Percentiles rank a stretch among this genome's conserved stretches.
Conservation (phyloP, 1,140 invertebrate genomes). For the Cardiocondyla obscurior region DNA sequence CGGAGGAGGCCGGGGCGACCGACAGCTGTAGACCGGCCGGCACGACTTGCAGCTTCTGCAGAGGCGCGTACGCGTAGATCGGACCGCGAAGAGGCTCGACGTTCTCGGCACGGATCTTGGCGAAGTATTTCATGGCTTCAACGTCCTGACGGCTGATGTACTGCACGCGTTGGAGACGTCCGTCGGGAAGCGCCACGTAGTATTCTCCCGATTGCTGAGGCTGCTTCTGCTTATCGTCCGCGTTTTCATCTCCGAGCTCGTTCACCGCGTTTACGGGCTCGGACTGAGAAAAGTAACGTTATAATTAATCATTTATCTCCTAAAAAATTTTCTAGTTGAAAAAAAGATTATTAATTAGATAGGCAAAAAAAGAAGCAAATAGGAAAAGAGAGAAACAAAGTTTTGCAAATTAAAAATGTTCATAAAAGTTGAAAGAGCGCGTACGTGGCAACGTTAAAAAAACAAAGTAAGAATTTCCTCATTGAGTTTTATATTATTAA, state of each 20-base stretch:
- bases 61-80: conserved; percentile 84
- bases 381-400: no score
- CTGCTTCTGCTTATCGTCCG: conserved; percentile 67
- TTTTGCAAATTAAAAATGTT: no score
- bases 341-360: no score
- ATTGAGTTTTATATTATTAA: no score
- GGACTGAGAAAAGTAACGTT: conserved; percentile 66
- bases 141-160: conserved; percentile 83
- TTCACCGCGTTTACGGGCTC: conserved; percentile 77
- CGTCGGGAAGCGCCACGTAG: conserved; percentile 84
- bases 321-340: no score
- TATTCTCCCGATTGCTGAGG: conserved; percentile 82
- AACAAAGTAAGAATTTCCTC: no score
- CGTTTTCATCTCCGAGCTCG: conserved; percentile 78
- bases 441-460: no score
- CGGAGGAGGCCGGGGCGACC: conserved; percentile 50
- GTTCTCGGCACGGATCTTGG: conserved; percentile 84
- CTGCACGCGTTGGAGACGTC: conserved; percentile 83
- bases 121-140: conserved; percentile 85
- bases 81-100: conserved; percentile 84
- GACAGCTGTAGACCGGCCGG: conserved; percentile 67
- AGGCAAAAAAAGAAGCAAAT: no score
- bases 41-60: conserved; percentile 77
- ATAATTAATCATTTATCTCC: no score
- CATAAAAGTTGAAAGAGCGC: no score